phyloP scores from a whole-genome alignment of 2,888 invertebrate species.

The Drosophila anomelani region DNA sequence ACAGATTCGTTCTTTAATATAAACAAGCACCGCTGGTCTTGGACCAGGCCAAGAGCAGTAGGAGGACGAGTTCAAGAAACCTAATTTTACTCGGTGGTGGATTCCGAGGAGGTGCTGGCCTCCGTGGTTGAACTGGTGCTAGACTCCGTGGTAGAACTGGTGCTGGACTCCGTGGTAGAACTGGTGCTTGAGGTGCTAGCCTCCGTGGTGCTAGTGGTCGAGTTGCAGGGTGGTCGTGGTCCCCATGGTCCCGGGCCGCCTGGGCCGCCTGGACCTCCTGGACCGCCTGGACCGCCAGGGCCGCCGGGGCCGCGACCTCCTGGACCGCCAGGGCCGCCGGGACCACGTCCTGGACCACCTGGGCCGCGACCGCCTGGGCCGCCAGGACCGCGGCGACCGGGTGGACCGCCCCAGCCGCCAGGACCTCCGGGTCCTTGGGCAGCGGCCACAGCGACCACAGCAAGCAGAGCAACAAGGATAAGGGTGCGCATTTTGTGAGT shows the following conservation, averaged over 20 bases:
- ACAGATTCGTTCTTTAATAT: constrained; percentile 19
- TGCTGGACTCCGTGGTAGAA: neutral
- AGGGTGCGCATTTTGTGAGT: constrained; percentile 24
- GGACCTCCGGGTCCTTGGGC: constrained; percentile 40
- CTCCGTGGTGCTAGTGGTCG: constrained; percentile 21
- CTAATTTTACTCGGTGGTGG: neutral
- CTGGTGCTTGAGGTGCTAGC: constrained; percentile 7
- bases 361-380: constrained; percentile 25
- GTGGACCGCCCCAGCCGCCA: constrained; percentile 14
- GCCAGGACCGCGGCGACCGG: neutral
- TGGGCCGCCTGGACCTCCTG: constrained; percentile 8
- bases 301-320: constrained; percentile 6
- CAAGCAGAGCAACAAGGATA: constrained; percentile 29
- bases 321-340: constrained; percentile 9
- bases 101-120: constrained; percentile 2
- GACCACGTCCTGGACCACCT: constrained; percentile 10
- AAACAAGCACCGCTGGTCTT: neutral
- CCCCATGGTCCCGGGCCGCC: constrained; percentile 11
- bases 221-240: constrained; percentile 24
- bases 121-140: constrained; percentile 2
- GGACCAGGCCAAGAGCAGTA: neutral
- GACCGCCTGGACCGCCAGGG: constrained; percentile 9
- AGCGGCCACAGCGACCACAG: constrained; percentile 28
- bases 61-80: neutral
- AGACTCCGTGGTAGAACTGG: constrained; percentile 1